Conservation (phyloP, 2,113 vertebrate genomes). For the Eptesicus fuscus region DNA sequence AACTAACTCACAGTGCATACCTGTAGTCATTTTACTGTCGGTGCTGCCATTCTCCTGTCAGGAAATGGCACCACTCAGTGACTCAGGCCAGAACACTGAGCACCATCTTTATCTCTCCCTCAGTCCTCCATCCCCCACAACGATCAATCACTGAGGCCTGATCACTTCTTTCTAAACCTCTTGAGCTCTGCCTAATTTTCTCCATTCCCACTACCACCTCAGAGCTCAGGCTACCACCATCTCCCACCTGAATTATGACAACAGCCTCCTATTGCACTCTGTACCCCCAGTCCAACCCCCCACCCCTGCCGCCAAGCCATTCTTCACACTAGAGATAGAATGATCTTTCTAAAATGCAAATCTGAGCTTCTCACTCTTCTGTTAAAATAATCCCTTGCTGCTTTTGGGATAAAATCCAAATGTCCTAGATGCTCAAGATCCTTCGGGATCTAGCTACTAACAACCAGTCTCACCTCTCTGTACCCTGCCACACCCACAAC, state of each 20-base stretch:
- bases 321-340: background rate
- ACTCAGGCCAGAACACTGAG: background rate
- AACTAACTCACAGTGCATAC: background rate
- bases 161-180: background rate
- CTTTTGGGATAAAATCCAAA: constrained; percentile 23
- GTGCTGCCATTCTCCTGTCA: background rate
- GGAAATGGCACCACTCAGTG: background rate
- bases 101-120: background rate
- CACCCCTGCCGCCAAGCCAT: background rate
- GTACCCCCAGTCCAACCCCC: background rate
- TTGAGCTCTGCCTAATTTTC: background rate
- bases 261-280: background rate
- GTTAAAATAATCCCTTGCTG: background rate
- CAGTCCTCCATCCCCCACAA: background rate
- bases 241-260: background rate
- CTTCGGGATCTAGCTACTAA: background rate
- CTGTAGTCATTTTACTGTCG: background rate
- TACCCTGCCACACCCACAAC: background rate
- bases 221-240: background rate
- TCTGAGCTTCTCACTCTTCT: background rate
- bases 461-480: background rate
- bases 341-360: constrained; percentile 20
- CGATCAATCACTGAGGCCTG: background rate
- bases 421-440: background rate
- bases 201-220: background rate